Evolutionary conservation across 2,797 vertebrate species (phyloP).

Genomic region (Sebastes flavidus): DNA sequence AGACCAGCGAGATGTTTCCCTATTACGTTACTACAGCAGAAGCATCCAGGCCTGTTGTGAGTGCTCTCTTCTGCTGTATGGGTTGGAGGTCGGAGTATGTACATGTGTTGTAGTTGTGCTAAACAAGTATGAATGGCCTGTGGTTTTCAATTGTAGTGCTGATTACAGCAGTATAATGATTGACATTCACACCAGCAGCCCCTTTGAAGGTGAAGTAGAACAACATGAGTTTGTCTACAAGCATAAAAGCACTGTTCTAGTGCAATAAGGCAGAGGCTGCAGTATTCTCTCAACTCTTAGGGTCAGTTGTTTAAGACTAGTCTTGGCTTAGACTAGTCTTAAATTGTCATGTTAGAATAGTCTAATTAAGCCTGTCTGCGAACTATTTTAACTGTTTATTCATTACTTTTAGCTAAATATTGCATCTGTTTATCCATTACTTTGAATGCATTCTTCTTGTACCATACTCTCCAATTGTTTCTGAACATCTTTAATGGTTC

Average conservation of each 20-base stretch:
- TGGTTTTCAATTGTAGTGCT: neutral
- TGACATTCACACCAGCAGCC: slow-evolving; percentile 1
- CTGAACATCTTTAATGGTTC: too few relatives aligned
- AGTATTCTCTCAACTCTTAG: neutral
- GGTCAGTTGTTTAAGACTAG: too few relatives aligned
- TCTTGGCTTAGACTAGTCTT: too few relatives aligned
- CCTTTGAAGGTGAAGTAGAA: neutral
- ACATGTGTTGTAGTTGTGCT: neutral
- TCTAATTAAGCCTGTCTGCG: too few relatives aligned
- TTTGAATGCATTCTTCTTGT: too few relatives aligned
- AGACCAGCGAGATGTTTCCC: slow-evolving; percentile 1
- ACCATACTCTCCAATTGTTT: too few relatives aligned
- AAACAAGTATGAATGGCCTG: neutral
- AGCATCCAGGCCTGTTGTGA: neutral
- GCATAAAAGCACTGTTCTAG: neutral
- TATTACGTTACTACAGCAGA: neutral
- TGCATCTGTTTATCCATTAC: too few relatives aligned
- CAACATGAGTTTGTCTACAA: neutral
- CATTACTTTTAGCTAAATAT: too few relatives aligned
- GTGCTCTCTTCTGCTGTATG: slow-evolving; percentile 33
- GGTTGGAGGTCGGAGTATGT: neutral
- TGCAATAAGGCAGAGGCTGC: neutral
- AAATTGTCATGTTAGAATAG: too few relatives aligned
- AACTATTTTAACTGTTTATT: too few relatives aligned
- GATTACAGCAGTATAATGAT: neutral